Percentiles rank a stretch among this genome's conserved stretches.
Evolutionary conservation across 2,888 invertebrate genomes (phyloP).

Genomic region (Coelopa pilipes): DNA sequence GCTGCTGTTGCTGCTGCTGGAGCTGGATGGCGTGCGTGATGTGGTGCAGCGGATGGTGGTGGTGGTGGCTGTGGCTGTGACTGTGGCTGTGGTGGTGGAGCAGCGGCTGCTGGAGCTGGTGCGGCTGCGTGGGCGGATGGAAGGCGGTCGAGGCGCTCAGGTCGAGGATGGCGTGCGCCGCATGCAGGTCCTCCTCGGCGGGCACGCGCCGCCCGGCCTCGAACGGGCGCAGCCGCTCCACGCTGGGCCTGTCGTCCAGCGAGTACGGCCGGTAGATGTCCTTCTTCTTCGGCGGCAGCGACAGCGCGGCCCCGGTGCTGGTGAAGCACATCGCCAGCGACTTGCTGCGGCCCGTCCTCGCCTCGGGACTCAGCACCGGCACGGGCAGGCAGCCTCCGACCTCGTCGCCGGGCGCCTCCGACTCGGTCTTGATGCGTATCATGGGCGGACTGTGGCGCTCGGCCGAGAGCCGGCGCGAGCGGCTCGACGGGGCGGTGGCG

Average conservation of each 20-base stretch:
- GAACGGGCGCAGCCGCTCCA: conserved; percentile 62
- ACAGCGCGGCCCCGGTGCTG: conserved; percentile 84
- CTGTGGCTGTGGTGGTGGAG: conserved; percentile 58
- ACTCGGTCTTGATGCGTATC: conserved; percentile 62
- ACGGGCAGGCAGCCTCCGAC: conserved; percentile 35
- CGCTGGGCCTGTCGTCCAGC: conserved; percentile 74
- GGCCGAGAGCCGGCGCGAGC: conserved; percentile 47
- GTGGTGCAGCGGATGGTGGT: conserved; percentile 53
- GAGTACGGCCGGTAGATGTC: conserved; percentile 92
- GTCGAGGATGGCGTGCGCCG: conserved; percentile 89
- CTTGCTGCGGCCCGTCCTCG: conserved; percentile 64
- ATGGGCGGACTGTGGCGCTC: conserved; percentile 48
- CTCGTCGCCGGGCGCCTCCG: conserved; percentile 41
- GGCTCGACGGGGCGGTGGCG: conserved; percentile 60
- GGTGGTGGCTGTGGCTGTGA: conserved; percentile 54
- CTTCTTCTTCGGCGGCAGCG: conserved; percentile 89
- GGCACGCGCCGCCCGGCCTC: conserved; percentile 72
- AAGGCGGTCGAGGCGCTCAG: conserved; percentile 86
- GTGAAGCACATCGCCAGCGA: conserved; percentile 86
- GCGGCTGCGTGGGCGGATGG: conserved; percentile 72
- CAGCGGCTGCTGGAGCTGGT: conserved; percentile 59
- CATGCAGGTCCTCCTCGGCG: conserved; percentile 85
- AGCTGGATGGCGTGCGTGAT: conserved; percentile 49
- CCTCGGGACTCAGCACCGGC: conserved; percentile 27
- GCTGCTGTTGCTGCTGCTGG: conserved; percentile 43